phyloP scores from a whole-genome alignment of 2,113 vertebrate species.

The Pimephales promelas region DNA sequence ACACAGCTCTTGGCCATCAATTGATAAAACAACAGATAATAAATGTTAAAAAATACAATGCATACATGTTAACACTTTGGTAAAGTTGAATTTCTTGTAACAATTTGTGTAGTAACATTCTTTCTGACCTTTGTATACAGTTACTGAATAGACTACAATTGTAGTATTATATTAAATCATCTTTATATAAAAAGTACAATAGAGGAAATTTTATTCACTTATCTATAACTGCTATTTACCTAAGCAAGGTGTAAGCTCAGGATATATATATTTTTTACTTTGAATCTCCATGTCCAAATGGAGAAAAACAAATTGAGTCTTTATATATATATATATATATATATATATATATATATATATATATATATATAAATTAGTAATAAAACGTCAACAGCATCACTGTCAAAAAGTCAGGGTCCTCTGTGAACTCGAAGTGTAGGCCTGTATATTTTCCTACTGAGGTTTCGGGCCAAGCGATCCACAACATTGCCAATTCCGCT shows the following conservation, averaged over 20 bases:
- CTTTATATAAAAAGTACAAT: neutral
- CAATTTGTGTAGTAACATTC: neutral
- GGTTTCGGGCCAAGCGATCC: slow-evolving; percentile 73
- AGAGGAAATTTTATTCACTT: neutral
- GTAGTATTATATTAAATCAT: neutral
- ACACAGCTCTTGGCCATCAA: neutral
- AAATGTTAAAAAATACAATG: neutral
- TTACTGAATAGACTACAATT: neutral
- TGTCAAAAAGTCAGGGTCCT: slow-evolving; percentile 43
- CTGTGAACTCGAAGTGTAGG: slow-evolving; percentile 52
- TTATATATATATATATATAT: too few relatives aligned
- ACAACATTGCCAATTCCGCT: slow-evolving; percentile 73
- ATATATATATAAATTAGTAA: neutral
- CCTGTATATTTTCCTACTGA: slow-evolving; percentile 74
- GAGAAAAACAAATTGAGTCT: neutral
- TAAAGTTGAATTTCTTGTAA: neutral
- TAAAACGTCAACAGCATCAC: neutral
- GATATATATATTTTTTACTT: neutral
- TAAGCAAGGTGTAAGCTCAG: neutral
- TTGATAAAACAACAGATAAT: neutral
- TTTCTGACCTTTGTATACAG: neutral
- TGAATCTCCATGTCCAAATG: neutral
- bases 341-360: too few relatives aligned
- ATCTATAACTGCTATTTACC: too few relatives aligned
- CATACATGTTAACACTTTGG: neutral